Evolutionary conservation across 1,140 invertebrate genomes (phyloP).

Genomic region (Zaprionus inermis): DNA sequence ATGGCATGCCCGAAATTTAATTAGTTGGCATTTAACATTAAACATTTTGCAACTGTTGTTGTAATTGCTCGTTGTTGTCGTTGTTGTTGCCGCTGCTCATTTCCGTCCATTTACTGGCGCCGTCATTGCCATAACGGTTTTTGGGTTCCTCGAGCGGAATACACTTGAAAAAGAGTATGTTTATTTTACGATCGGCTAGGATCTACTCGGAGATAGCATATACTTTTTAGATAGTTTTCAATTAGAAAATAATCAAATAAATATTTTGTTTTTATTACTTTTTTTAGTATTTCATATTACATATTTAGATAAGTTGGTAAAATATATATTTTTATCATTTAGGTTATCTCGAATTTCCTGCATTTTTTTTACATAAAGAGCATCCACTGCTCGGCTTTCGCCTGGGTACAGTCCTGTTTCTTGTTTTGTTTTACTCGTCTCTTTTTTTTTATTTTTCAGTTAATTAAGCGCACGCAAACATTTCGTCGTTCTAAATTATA

Average conservation of each 20-base stretch:
- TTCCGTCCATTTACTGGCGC: conserved; percentile 24
- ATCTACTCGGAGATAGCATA: too few relatives aligned
- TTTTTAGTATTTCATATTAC: too few relatives aligned
- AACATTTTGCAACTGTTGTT: conserved; percentile 62
- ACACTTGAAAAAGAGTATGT: not conserved
- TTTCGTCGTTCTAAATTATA: conserved; percentile 78
- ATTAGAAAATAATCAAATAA: too few relatives aligned
- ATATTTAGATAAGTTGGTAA: too few relatives aligned
- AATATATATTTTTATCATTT: too few relatives aligned
- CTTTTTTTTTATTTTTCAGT: conserved; percentile 77
- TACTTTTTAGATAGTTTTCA: too few relatives aligned
- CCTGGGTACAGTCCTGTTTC: not conserved
- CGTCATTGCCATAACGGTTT: conserved; percentile 39
- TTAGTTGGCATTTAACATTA: conserved; percentile 81
- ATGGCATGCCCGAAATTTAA: conserved; percentile 76
- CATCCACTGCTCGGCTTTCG: conserved; percentile 10
- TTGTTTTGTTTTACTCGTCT: conserved; percentile 33
- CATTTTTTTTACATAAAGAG: not conserved
- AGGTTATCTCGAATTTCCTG: too few relatives aligned
- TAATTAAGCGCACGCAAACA: conserved; percentile 80
- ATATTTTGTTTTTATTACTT: too few relatives aligned
- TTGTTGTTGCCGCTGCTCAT: conserved; percentile 24
- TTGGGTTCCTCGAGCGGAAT: conserved; percentile 8
- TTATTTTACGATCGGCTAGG: not conserved
- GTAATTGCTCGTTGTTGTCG: conserved; percentile 32